These are phyloP conservation scores for Cinara cedri DNA, from an alignment of 2,888 invertebrate genomes.

Conservation along the genomic window DNA sequence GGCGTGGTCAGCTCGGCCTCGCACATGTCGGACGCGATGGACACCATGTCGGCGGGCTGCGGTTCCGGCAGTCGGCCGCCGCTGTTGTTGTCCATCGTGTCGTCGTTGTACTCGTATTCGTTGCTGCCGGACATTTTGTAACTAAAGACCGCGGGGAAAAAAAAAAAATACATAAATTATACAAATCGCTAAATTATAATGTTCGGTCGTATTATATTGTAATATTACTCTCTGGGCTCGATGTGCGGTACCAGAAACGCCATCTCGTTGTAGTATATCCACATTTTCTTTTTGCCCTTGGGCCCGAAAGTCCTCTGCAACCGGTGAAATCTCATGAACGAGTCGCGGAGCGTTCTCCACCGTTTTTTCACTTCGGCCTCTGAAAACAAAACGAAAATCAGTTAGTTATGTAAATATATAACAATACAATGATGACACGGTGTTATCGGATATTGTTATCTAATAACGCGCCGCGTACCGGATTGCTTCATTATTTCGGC, in stretches of 20 bases:
- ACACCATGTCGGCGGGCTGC: conserved; percentile 42
- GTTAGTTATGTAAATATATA: neutral
- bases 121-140: conserved; percentile 45
- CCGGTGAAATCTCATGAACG: conserved; percentile 53
- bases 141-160: neutral
- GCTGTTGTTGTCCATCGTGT: conserved; percentile 38
- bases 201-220: neutral
- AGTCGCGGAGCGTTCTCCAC: conserved; percentile 51
- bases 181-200: no score
- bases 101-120: conserved; percentile 37
- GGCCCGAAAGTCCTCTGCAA: conserved; percentile 51
- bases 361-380: conserved; percentile 54
- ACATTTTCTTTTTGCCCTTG: conserved; percentile 55
- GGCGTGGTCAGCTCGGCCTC: conserved; percentile 50
- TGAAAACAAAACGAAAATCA: neutral
- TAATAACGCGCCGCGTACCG: conserved; percentile 19
- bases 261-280: conserved; percentile 54
- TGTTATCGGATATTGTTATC: neutral
- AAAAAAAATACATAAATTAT: neutral
- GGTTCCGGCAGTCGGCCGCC: neutral
- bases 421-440: no score
- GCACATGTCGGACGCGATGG: conserved; percentile 52
- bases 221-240: conserved; percentile 52
- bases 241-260: conserved; percentile 54
- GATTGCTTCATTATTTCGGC: conserved; percentile 51